A percentile compares a stretch with the other conserved stretches of the same genome.
Conservation (phyloP, 2,113 vertebrate genomes). For the Panthera tigris region DNA sequence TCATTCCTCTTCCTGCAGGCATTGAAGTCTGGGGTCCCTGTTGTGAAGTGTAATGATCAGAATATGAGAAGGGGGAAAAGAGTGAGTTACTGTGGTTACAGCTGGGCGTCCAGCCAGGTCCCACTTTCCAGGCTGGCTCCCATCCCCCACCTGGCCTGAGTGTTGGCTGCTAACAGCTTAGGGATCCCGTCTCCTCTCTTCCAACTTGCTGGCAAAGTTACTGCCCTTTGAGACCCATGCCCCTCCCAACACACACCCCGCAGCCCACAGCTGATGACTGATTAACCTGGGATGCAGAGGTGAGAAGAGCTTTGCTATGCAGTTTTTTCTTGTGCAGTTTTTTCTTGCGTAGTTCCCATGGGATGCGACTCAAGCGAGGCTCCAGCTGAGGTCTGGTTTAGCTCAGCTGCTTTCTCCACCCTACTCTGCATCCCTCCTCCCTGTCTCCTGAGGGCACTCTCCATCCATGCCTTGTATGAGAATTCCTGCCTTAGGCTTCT, state of each 20-base stretch:
- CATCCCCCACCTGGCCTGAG: too few species aligned
- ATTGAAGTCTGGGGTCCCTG: neutral
- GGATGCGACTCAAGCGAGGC: neutral
- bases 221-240: rapidly evolving
- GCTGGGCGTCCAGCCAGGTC: neutral
- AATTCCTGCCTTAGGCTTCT: neutral
- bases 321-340: neutral
- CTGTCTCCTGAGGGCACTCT: rapidly evolving
- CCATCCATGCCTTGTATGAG: neutral
- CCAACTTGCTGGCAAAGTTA: neutral
- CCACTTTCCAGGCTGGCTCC: neutral
- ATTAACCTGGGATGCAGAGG: neutral
- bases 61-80: neutral
- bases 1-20: neutral
- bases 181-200: neutral
- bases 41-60: neutral
- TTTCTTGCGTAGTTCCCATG: neutral
- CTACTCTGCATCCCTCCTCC: neutral
- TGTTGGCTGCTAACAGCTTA: neutral
- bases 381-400: neutral
- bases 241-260: neutral
- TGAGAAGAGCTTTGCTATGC: neutral
- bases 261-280: neutral
- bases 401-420: neutral
- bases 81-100: neutral